Conservation (phyloP, 2,888 invertebrate genomes). For the Rotaria sp. region DNA sequence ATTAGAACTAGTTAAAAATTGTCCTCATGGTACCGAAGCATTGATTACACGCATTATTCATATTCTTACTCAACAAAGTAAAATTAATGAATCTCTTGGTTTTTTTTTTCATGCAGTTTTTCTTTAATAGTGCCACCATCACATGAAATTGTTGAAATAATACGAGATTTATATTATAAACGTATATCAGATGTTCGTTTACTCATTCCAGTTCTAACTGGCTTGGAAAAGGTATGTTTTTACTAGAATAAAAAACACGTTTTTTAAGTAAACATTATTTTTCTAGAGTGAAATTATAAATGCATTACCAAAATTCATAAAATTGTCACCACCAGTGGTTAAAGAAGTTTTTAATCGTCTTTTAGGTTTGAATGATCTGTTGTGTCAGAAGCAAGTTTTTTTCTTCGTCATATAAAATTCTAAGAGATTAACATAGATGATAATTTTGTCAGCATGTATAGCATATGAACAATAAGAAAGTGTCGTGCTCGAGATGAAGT, state of each 20-base stretch:
- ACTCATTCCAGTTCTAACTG: constrained; percentile 86
- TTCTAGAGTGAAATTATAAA: constrained; percentile 70
- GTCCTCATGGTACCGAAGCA: constrained; percentile 88
- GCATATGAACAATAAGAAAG: no score
- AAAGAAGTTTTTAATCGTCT: constrained; percentile 63
- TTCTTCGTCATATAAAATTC: no score
- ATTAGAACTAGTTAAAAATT: constrained; percentile 70
- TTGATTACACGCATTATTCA: constrained; percentile 87
- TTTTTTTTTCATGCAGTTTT: no score
- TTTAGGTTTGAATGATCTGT: constrained; percentile 61
- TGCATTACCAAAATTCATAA: constrained; percentile 83
- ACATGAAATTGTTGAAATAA: constrained; percentile 73
- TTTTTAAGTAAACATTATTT: not conserved
- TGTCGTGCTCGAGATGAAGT: no score
- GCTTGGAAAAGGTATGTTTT: constrained; percentile 67
- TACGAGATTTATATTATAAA: constrained; percentile 81
- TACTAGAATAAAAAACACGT: not conserved
- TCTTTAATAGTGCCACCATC: constrained; percentile 65
- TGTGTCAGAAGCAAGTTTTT: not conserved
- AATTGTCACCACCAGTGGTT: constrained; percentile 83
- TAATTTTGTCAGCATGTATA: no score
- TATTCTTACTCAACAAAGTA: constrained; percentile 82
- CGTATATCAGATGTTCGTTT: constrained; percentile 90
- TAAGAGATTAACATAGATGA: no score
- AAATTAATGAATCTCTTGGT: no score